Percentiles rank a stretch among this genome's conserved stretches.
Conservation (phyloP, 1,140 invertebrate genomes). For the Callitettix versicolor region DNA sequence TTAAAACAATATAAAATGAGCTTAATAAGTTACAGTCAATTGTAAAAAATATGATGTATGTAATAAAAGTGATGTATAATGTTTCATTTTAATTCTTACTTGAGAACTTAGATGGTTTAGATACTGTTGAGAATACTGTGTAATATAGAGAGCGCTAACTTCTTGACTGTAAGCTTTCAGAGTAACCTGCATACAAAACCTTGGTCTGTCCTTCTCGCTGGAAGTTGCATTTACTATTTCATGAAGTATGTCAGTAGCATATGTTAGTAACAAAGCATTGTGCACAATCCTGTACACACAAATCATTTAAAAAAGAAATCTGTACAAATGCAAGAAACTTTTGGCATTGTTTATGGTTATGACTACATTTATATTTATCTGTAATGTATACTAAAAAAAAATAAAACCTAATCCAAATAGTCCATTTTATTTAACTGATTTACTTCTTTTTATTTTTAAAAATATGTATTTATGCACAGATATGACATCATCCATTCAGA, state of each 20-base stretch:
- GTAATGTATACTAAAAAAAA: not conserved
- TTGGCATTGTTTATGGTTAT: not conserved
- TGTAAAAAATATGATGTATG: no score
- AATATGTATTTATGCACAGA: no score
- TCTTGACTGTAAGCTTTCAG: conserved; percentile 33
- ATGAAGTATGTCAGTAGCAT: conserved; percentile 37
- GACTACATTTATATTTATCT: not conserved
- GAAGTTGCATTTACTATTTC: conserved; percentile 36
- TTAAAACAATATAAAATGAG: no score
- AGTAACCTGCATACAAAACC: conserved; percentile 36
- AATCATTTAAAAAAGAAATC: not conserved
- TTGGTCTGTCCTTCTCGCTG: conserved; percentile 32
- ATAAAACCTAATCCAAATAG: not conserved
- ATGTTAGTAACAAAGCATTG: conserved; percentile 38
- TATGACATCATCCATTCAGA: no score
- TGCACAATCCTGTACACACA: conserved; percentile 36
- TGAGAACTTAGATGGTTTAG: conserved; percentile 33
- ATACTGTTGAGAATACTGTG: conserved; percentile 35
- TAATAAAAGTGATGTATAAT: no score
- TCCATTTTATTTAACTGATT: no score
- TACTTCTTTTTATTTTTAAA: no score
- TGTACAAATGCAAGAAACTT: no score
- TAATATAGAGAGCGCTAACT: conserved; percentile 37
- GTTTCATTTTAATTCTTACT: no score
- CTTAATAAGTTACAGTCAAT: no score